Conservation (phyloP, 2,797 vertebrate species). For the Nasua narica region DNA sequence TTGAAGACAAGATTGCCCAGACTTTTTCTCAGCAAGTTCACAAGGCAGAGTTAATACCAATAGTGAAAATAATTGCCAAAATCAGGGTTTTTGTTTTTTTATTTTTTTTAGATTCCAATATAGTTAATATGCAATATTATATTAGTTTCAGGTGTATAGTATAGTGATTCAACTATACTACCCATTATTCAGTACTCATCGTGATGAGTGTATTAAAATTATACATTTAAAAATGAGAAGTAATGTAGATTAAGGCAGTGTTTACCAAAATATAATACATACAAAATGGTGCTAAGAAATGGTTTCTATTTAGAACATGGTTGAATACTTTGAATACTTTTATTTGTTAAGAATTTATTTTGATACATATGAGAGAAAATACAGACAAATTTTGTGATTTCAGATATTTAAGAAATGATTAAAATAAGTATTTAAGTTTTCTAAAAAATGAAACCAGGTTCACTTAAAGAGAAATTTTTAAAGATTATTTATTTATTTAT, state of each 20-base stretch:
- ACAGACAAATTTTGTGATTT: background rate
- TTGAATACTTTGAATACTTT: background rate
- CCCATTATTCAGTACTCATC: background rate
- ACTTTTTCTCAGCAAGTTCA: background rate
- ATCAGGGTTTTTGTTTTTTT: background rate
- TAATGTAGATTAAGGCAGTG: background rate
- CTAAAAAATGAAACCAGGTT: background rate
- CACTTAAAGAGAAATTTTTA: background rate
- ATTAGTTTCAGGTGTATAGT: background rate
- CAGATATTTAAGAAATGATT: background rate
- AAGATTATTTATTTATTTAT: background rate
- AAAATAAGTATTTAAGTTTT: background rate
- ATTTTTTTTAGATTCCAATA: background rate
- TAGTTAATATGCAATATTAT: background rate
- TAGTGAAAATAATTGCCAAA: background rate
- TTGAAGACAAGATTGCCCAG: background rate
- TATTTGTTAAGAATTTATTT: background rate
- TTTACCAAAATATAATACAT: background rate
- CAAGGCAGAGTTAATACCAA: background rate
- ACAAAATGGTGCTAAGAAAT: background rate
- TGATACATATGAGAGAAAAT: background rate
- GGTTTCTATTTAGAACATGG: background rate
- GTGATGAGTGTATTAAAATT: background rate
- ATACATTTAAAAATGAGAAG: background rate
- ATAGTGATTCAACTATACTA: background rate